phyloP scores from a whole-genome alignment of 2,113 vertebrate species.

The Silurus asotus region DNA sequence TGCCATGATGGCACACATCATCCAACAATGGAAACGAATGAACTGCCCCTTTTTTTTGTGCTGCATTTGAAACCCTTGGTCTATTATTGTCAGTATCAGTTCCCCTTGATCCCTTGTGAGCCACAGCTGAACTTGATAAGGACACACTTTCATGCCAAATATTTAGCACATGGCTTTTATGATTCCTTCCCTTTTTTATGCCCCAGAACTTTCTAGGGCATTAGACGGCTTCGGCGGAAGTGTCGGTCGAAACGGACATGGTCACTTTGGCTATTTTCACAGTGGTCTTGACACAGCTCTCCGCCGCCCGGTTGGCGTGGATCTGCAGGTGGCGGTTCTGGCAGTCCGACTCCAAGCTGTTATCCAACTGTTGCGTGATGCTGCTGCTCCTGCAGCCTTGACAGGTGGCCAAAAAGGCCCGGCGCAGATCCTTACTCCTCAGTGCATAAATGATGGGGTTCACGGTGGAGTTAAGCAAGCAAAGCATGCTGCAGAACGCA shows the following conservation, averaged over 20 bases:
- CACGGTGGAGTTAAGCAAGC: conserved; percentile 96
- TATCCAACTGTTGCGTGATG: conserved; percentile 84
- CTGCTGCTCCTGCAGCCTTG: conserved; percentile 81
- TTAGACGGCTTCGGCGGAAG: conserved; percentile 94
- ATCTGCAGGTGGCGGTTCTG: conserved; percentile 88
- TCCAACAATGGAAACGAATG: conserved; percentile 55
- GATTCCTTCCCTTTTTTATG: conserved; percentile 53
- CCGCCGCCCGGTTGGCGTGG: conserved; percentile 88
- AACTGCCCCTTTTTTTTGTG: conserved; percentile 50
- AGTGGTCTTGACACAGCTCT: conserved; percentile 98
- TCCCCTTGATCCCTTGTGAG: neutral
- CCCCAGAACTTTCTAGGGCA: conserved; percentile 34
- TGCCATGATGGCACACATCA: conserved; percentile 57
- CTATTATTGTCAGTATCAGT: neutral
- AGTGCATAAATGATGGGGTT: conserved; percentile 98
- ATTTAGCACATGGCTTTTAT: conserved; percentile 37
- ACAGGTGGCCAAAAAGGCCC: conserved; percentile 94
- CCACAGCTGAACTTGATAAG: conserved; percentile 10
- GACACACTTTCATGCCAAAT: conserved; percentile 3
- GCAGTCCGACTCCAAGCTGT: conserved; percentile 98
- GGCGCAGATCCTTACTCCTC: conserved; percentile 95
- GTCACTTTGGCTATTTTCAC: conserved; percentile 99
- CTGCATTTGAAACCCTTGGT: conserved; percentile 30
- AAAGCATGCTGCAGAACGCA: conserved; percentile 98
- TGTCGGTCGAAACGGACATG: conserved; percentile 99